These are phyloP conservation scores for Allobates femoralis DNA, from an alignment of 2,797 vertebrate genomes.

Conservation along the genomic window DNA sequence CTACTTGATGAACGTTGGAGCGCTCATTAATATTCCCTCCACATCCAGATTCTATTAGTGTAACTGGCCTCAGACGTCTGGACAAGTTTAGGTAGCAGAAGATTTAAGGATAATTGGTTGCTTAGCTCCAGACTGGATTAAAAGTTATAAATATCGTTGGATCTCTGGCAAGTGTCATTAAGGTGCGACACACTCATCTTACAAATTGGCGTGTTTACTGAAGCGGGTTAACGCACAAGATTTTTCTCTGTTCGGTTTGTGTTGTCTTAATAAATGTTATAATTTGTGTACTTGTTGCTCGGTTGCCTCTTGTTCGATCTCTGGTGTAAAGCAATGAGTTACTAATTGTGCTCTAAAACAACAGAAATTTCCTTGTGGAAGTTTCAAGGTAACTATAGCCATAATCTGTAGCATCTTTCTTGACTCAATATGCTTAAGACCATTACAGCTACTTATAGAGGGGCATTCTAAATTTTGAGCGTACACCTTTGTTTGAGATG, in stretches of 20 bases:
- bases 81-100: background rate
- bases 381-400: background rate
- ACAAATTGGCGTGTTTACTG: constrained; percentile 41
- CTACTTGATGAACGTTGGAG: constrained; percentile 24
- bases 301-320: background rate
- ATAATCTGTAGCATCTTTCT: background rate
- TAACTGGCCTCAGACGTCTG: constrained; percentile 19
- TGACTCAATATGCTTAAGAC: no score
- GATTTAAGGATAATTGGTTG: constrained; percentile 30
- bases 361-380: background rate
- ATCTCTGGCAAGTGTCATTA: background rate
- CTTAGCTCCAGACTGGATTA: constrained; percentile 18
- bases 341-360: background rate
- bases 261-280: background rate
- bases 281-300: background rate
- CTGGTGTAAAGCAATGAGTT: background rate
- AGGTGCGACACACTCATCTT: constrained; percentile 21
- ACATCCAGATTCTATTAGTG: background rate
- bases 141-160: constrained; percentile 19
- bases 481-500: no score
- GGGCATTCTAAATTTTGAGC: no score
- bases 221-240: background rate
- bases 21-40: constrained; percentile 34
- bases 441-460: no score
- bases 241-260: constrained; percentile 25